Conservation (phyloP, 2,797 vertebrate species). For the Pseudochirops corinnae region DNA sequence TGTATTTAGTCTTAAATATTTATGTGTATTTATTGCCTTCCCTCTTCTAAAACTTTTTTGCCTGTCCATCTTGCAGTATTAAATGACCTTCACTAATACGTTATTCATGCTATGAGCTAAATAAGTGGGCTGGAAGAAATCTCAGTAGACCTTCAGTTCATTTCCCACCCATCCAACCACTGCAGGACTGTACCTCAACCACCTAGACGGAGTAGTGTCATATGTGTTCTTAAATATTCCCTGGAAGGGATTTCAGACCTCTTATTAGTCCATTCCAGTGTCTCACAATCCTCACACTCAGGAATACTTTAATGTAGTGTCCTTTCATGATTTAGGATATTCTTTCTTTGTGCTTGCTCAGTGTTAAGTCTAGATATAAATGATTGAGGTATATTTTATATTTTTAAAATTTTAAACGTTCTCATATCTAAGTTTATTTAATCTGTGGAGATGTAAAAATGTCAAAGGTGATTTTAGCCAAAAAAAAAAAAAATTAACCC, state of each 20-base stretch:
- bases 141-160: not conserved
- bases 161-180: not conserved
- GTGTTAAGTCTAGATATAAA: conserved; percentile 43
- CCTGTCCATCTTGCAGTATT: conserved; percentile 41
- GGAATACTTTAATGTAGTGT: conserved; percentile 49
- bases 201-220: not conserved
- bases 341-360: conserved; percentile 38
- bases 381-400: conserved; percentile 57
- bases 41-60: not conserved
- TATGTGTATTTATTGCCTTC: conserved; percentile 20
- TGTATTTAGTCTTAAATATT: conserved; percentile 41
- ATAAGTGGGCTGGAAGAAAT: conserved; percentile 45
- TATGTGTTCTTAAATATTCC: conserved; percentile 11
- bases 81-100: conserved; percentile 14
- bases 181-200: not conserved
- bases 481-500: conserved; percentile 39
- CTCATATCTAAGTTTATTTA: conserved; percentile 39
- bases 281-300: conserved; percentile 41
- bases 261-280: not conserved
- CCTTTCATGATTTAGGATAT: conserved; percentile 53
- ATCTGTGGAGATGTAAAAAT: conserved; percentile 34
- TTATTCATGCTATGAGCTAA: conserved; percentile 24
- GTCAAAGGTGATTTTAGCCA: conserved; percentile 34
- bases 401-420: conserved; percentile 53
- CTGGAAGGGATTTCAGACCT: conserved; percentile 28